These are phyloP conservation scores for Gavia stellata DNA, from an alignment of 2,113 vertebrate species.

Conservation along the genomic window DNA sequence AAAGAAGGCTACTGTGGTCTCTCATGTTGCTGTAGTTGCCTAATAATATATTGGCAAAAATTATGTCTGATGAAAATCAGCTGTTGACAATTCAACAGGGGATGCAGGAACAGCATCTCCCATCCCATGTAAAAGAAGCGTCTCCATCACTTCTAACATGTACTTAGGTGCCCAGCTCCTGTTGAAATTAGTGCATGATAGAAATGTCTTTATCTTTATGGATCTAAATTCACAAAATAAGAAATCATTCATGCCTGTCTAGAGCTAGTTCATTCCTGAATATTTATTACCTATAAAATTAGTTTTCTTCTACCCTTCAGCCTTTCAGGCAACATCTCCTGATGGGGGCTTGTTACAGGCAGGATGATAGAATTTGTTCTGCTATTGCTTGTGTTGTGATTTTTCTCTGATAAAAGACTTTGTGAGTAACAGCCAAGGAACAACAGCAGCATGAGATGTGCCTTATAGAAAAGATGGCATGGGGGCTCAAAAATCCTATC, in stretches of 20 bases:
- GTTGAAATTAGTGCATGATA: neutral
- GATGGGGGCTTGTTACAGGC: neutral
- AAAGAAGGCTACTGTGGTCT: neutral
- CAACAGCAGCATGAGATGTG: rapidly evolving
- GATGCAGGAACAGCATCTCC: neutral
- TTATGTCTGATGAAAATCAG: neutral
- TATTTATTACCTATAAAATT: neutral
- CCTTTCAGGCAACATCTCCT: neutral
- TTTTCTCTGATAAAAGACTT: neutral
- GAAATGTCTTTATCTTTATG: neutral
- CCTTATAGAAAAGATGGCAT: neutral
- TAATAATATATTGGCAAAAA: neutral
- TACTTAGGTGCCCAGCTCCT: neutral
- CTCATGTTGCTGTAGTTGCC: neutral
- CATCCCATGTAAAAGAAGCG: neutral
- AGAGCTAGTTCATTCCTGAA: neutral
- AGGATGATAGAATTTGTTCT: neutral
- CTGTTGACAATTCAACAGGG: neutral
- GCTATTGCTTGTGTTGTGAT: neutral
- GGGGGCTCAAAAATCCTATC: neutral
- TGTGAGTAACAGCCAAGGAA: neutral
- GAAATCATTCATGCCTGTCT: neutral
- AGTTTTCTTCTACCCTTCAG: neutral
- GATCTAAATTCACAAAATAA: neutral
- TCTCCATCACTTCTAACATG: neutral